phyloP scores from a whole-genome alignment of 2,888 invertebrate species.

The Arctia plantaginis region DNA sequence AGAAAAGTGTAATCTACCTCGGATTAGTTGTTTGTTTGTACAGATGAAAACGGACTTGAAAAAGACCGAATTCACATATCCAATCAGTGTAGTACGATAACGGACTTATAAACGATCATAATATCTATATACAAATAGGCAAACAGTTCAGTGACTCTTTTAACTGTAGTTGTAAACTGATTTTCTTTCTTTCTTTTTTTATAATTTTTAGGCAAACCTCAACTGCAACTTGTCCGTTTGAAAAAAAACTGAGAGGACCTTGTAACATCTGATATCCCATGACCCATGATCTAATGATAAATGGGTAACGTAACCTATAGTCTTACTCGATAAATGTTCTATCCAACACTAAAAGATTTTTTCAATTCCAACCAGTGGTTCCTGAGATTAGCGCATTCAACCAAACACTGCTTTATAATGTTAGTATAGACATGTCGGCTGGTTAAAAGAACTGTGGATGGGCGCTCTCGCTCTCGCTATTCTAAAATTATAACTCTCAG shows the following conservation, averaged over 20 bases:
- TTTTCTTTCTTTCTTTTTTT: neutral
- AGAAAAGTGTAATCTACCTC: conserved; percentile 13
- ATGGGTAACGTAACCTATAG: no score
- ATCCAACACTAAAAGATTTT: neutral
- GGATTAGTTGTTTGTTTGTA: neutral
- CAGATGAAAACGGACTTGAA: no score
- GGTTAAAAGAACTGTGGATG: neutral
- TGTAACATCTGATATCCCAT: no score
- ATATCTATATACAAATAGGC: no score
- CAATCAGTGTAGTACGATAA: no score
- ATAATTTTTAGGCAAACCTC: no score
- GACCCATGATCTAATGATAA: no score
- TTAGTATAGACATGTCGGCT: neutral
- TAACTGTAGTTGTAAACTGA: neutral
- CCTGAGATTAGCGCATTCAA: neutral
- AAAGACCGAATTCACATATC: no score
- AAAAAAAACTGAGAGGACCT: no score
- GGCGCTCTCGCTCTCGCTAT: neutral
- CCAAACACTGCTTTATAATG: neutral
- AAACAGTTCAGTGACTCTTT: no score
- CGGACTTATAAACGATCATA: no score
- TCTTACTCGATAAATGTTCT: neutral
- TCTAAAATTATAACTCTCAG: conserved; percentile 3
- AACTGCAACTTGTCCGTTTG: no score
- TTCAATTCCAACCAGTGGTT: neutral